Evolutionary conservation across 1,140 invertebrate genomes (phyloP).

Genomic region (Hormaphis cornu): DNA sequence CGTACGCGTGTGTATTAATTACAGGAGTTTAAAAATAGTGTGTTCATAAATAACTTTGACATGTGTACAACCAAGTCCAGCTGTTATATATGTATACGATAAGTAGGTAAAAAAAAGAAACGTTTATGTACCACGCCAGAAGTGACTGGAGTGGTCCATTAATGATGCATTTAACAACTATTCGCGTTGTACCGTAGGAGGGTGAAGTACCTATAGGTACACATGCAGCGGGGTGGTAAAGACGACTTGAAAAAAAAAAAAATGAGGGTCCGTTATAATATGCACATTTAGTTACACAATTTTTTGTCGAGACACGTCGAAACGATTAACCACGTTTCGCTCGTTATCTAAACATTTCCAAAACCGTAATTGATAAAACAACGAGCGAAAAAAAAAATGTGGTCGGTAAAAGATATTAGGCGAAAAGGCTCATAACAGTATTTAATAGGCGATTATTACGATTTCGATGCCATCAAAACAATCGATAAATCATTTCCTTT

Average conservation of each 20-base stretch:
- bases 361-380: no score
- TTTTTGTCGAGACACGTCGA: not conserved
- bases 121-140: not conserved
- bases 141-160: conserved; percentile 1
- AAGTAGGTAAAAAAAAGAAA: conserved; percentile 16
- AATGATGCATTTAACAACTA: conserved; percentile 23
- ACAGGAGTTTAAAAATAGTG: conserved; percentile 21
- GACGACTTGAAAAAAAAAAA: not conserved
- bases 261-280: conserved; percentile 6
- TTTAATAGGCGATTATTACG: no score
- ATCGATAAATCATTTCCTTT: no score
- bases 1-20: not conserved
- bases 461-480: no score
- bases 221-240: not conserved
- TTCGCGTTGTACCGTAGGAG: not conserved
- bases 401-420: no score
- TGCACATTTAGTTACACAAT: not conserved
- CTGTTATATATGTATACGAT: no score
- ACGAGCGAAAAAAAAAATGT: no score
- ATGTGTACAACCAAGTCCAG: not conserved
- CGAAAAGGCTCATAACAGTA: no score
- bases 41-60: conserved; percentile 21
- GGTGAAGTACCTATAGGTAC: no score
- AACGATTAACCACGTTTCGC: no score
- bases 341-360: no score